Conservation (phyloP, 2,113 vertebrate species). For the Neolamprologus sp. region DNA sequence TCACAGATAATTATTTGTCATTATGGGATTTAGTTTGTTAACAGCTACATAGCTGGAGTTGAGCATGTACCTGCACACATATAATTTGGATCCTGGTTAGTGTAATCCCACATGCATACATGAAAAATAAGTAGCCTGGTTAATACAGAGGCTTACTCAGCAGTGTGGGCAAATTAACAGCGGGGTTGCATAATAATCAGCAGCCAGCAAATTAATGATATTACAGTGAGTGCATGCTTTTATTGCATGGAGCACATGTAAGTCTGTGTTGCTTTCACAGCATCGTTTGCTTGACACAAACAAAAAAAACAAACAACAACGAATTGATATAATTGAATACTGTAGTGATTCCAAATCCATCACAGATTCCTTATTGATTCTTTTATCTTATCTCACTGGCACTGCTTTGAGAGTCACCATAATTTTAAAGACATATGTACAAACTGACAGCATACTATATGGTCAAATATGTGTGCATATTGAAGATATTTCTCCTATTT, state of each 20-base stretch:
- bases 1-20: background rate
- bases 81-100: background rate
- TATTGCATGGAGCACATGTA: background rate
- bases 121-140: background rate
- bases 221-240: background rate
- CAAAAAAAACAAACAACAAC: rapidly evolving
- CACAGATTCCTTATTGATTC: background rate
- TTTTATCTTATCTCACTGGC: background rate
- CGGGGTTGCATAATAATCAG: background rate
- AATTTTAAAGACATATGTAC: background rate
- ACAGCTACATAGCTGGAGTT: background rate
- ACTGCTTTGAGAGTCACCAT: background rate
- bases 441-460: background rate
- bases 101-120: background rate
- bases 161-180: background rate
- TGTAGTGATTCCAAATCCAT: background rate
- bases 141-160: background rate
- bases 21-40: background rate
- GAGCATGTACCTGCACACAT: background rate
- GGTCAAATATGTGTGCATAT: background rate
- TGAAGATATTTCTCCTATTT: background rate
- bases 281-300: background rate
- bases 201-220: background rate
- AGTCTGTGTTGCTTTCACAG: background rate
- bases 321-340: background rate